Evolutionary conservation across 2,888 invertebrate genomes (phyloP).

Genomic region (Acronicta leporina): DNA sequence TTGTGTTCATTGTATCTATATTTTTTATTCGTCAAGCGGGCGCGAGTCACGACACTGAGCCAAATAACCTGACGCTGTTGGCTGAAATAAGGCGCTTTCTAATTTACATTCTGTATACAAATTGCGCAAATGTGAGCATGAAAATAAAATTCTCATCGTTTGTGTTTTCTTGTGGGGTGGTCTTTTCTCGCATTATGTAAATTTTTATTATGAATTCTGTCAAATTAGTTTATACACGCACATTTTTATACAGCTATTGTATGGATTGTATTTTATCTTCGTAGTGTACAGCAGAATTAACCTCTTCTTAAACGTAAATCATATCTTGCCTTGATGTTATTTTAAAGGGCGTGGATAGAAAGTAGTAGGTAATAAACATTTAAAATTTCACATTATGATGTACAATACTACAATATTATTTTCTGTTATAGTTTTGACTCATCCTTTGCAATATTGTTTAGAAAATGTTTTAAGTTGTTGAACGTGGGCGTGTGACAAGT

Average conservation of each 20-base stretch:
- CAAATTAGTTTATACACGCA: conserved; percentile 80
- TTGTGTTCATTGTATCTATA: conserved; percentile 71
- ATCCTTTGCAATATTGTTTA: too few relatives aligned
- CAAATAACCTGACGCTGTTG: conserved; percentile 83
- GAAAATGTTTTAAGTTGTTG: conserved; percentile 17
- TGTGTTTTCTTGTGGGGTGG: conserved; percentile 82
- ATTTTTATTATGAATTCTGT: conserved; percentile 82
- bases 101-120: conserved; percentile 88
- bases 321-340: not conserved
- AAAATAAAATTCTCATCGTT: conserved; percentile 86
- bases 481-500: too few relatives aligned
- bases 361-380: too few relatives aligned
- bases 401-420: too few relatives aligned
- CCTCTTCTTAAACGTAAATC: conserved; percentile 18
- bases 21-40: conserved; percentile 75
- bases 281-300: conserved; percentile 49
- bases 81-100: conserved; percentile 84
- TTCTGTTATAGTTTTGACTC: too few relatives aligned
- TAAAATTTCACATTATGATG: too few relatives aligned
- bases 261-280: conserved; percentile 58
- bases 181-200: conserved; percentile 84
- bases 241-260: conserved; percentile 71
- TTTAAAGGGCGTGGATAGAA: not conserved
- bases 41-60: conserved; percentile 74
- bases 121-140: conserved; percentile 86